A percentile compares a stretch with the other conserved stretches of the same genome.
Conservation (phyloP, 2,888 invertebrate genomes). For the Thereva unica region DNA sequence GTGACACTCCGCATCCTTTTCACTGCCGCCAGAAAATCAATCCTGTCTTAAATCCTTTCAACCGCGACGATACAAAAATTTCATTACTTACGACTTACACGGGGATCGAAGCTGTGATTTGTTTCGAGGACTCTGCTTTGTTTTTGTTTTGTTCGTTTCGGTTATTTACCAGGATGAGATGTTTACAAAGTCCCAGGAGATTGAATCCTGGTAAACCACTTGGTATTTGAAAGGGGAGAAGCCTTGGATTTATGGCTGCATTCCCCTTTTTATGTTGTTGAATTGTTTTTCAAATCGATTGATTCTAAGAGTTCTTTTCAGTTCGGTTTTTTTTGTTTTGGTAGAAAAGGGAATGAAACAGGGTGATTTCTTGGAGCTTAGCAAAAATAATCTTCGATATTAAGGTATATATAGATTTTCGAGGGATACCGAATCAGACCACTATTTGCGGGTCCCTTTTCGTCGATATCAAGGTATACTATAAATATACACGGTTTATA, state of each 20-base stretch:
- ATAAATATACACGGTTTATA: too few relatives aligned
- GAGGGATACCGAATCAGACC: too few relatives aligned
- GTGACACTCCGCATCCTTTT: not conserved
- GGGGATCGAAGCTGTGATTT: too few relatives aligned
- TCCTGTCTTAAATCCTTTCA: conserved; percentile 36
- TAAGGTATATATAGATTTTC: too few relatives aligned
- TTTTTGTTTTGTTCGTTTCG: conserved; percentile 30
- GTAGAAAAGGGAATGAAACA: too few relatives aligned
- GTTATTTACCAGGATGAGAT: conserved; percentile 16
- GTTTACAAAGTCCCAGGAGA: conserved; percentile 29
- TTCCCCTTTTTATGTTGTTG: conserved; percentile 14
- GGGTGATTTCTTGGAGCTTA: too few relatives aligned
- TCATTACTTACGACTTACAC: conserved; percentile 39
- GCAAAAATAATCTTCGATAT: too few relatives aligned
- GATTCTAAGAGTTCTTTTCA: conserved; percentile 15
- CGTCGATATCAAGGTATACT: too few relatives aligned
- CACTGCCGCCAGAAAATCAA: conserved; percentile 7
- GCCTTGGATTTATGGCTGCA: conserved; percentile 2
- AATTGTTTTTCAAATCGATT: conserved; percentile 35
- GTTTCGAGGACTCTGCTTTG: conserved; percentile 32
- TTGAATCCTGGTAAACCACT: conserved; percentile 25
- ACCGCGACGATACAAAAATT: conserved; percentile 40
- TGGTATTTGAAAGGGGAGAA: conserved; percentile 11
- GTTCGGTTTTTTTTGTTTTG: too few relatives aligned
- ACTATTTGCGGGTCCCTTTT: too few relatives aligned